Evolutionary conservation across 2,797 vertebrate species (phyloP).

Genomic region (Bucorvus abyssinicus): DNA sequence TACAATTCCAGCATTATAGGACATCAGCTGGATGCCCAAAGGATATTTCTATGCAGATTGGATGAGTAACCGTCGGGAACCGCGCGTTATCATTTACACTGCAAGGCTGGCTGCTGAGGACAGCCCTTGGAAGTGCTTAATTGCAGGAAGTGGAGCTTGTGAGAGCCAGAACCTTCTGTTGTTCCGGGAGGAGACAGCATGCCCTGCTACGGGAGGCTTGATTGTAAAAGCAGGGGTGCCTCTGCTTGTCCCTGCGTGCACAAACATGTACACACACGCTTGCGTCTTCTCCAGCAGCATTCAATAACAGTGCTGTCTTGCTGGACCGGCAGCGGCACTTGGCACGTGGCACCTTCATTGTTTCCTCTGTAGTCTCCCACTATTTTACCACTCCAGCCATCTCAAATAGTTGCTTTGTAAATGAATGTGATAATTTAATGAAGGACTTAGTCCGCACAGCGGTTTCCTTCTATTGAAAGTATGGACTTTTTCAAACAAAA

Average conservation of each 20-base stretch:
- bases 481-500: neutral
- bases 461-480: neutral
- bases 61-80: neutral
- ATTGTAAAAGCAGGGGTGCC: neutral
- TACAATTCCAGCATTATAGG: neutral
- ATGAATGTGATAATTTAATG: neutral
- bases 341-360: accelerated
- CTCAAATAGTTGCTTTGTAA: neutral
- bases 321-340: neutral
- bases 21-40: conserved; percentile 28
- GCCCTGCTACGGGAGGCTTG: neutral
- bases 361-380: neutral
- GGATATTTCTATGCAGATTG: conserved; percentile 25
- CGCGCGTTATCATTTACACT: neutral
- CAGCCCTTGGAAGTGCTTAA: neutral
- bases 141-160: neutral
- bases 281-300: neutral
- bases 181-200: neutral
- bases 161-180: conserved; percentile 11
- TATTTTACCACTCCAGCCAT: neutral
- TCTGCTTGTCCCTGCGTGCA: neutral
- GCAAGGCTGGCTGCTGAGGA: neutral
- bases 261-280: accelerated
- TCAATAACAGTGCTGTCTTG: accelerated
- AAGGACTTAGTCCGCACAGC: neutral